These are phyloP conservation scores for Torymus auratus DNA, from an alignment of 2,888 invertebrate genomes.

Conservation along the genomic window DNA sequence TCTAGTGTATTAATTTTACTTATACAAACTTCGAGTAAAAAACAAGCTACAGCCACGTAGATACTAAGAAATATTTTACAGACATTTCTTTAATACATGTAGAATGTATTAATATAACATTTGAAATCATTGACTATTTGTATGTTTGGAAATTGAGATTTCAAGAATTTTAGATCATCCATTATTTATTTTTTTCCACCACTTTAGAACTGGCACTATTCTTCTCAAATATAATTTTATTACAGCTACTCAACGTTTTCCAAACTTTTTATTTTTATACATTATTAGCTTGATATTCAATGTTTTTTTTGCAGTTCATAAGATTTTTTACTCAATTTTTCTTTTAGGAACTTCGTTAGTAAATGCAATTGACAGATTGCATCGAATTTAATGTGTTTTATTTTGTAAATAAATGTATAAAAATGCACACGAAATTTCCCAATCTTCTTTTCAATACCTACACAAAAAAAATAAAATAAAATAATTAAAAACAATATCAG, in stretches of 20 bases:
- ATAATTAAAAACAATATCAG: slow-evolving; percentile 1
- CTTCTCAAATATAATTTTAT: background rate
- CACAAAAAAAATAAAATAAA: background rate
- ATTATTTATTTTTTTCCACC: background rate
- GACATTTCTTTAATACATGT: too few species aligned
- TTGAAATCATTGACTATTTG: too few species aligned
- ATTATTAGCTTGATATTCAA: background rate
- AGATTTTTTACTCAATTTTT: slow-evolving; percentile 10
- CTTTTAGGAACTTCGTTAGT: slow-evolving; percentile 13
- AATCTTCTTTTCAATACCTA: too few species aligned
- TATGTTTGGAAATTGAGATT: too few species aligned
- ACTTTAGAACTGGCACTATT: background rate
- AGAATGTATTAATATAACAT: too few species aligned
- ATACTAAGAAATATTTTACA: too few species aligned
- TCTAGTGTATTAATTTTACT: too few species aligned
- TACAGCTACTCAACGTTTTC: background rate
- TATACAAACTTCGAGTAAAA: too few species aligned
- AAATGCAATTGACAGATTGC: slow-evolving; percentile 34
- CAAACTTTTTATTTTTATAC: background rate
- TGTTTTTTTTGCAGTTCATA: background rate
- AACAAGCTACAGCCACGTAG: too few species aligned
- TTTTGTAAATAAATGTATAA: too few species aligned
- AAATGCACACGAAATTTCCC: too few species aligned
- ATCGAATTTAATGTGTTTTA: background rate
- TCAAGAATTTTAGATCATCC: too few species aligned